Conservation (phyloP, 1,140 invertebrate species). For the Delia radicum region DNA sequence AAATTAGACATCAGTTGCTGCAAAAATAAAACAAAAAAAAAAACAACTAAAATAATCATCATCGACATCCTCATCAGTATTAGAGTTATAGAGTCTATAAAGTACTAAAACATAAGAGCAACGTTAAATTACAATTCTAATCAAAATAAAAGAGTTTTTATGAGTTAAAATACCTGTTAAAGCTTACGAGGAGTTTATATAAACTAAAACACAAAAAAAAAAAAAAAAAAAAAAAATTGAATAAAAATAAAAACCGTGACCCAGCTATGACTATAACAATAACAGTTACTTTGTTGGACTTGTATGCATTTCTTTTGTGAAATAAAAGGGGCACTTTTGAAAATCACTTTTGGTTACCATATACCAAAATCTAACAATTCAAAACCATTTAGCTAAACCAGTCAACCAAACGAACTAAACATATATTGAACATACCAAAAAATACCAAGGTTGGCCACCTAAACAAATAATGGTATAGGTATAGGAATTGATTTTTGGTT, state of each 20-base stretch:
- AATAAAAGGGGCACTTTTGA: neutral
- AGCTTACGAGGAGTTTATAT: neutral
- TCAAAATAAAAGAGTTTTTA: neutral
- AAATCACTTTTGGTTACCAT: neutral
- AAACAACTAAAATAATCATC: neutral
- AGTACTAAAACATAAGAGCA: neutral
- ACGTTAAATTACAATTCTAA: slow-evolving; percentile 22
- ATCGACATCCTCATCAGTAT: neutral
- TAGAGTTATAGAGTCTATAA: neutral
- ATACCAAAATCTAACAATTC: neutral
- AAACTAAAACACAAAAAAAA: neutral
- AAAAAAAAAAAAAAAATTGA: neutral
- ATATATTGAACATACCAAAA: too few species aligned
- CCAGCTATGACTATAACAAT: slow-evolving; percentile 18
- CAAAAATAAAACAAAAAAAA: neutral
- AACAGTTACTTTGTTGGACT: slow-evolving; percentile 1
- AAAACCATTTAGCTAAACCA: too few species aligned
- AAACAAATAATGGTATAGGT: too few species aligned
- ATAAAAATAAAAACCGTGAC: slow-evolving; percentile 11
- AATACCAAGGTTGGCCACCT: too few species aligned
- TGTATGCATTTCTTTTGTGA: neutral
- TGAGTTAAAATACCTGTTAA: neutral
- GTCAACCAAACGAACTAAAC: too few species aligned
- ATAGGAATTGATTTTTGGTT: too few species aligned
- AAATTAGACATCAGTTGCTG: neutral